Base-by-base conservation (phyloP, 2,113 vertebrate genomes). In the Hydrolagus affinis region DNA sequence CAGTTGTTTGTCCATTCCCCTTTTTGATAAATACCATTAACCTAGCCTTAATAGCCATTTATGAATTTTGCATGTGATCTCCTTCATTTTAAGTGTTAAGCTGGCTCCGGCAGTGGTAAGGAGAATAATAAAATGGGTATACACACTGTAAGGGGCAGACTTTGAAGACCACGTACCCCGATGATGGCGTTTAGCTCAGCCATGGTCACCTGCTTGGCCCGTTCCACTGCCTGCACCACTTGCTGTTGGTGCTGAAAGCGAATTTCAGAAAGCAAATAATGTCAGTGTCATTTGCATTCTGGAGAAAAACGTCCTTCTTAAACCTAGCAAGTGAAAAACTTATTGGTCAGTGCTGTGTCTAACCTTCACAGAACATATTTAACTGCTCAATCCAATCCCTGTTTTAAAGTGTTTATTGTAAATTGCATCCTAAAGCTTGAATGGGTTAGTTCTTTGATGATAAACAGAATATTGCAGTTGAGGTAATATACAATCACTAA, bases 131-230 rank as follows among this genome's bases (percentile, higher is more conserved):
- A 89, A 89, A 89, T 92, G 91, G 91, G 88, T 91, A 94, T 92
- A 96, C 92, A 95, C 89, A 94, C 89, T 90, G 91, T 92, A 86
- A 95, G 91, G 92, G 92, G 92, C 92, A 94, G 94, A 96, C 93
- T 87, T 89, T 94, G 96, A 96, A 93, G 96, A 95, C 92, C 94
- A 97, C 97, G 94, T 97, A 98, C 96, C 96, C 96, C 96, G 95
- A 98, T 98, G 95, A 98, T 98, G 88, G 97, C 96, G 89, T 98
- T 98, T 93, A 98, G 94, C 92, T 98, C 97, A 87, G 96, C 96
- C 97, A 98, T 98, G 93, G 97, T 98, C 92, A 98, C 97, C 95
- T 98, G 97, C 91, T 97, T 98, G 93, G 96, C 96, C 91, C 96
- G 94, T 92, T 98, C 97, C 90, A 98, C 97, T 92, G 97, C 96